Conservation (phyloP, 2,888 invertebrate species). For the Stomorhina lunata region DNA sequence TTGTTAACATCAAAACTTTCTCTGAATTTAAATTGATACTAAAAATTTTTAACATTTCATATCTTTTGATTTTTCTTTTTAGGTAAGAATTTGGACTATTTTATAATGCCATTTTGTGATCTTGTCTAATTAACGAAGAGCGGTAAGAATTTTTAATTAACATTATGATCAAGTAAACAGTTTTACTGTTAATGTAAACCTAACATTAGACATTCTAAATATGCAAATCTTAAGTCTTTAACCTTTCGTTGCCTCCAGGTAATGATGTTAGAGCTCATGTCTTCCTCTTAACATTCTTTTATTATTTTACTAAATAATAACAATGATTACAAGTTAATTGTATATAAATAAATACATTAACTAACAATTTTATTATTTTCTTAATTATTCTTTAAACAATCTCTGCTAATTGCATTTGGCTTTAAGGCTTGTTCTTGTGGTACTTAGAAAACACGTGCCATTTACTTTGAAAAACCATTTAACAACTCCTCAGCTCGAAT, state of each 20-base stretch:
- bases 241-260: neutral
- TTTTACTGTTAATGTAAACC: neutral
- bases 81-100: neutral
- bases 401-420: slow-evolving; percentile 38
- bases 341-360: neutral
- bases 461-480: neutral
- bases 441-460: slow-evolving; percentile 42
- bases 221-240: neutral
- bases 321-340: slow-evolving; percentile 18
- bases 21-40: neutral
- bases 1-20: slow-evolving; percentile 1
- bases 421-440: neutral
- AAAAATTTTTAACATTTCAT: neutral
- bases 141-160: neutral
- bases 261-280: neutral
- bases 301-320: slow-evolving; percentile 45
- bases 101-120: neutral
- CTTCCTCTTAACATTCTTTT: neutral
- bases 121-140: neutral
- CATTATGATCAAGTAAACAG: too few relatives aligned
- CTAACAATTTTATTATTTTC: slow-evolving; percentile 5
- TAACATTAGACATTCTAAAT: neutral
- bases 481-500: neutral
- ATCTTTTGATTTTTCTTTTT: neutral
- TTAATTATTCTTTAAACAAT: slow-evolving; percentile 39